Evolutionary conservation across 2,797 vertebrate genomes (phyloP), one percentile per base, ranked within the genome.

Genomic region (Pangasius djambal): DNA sequence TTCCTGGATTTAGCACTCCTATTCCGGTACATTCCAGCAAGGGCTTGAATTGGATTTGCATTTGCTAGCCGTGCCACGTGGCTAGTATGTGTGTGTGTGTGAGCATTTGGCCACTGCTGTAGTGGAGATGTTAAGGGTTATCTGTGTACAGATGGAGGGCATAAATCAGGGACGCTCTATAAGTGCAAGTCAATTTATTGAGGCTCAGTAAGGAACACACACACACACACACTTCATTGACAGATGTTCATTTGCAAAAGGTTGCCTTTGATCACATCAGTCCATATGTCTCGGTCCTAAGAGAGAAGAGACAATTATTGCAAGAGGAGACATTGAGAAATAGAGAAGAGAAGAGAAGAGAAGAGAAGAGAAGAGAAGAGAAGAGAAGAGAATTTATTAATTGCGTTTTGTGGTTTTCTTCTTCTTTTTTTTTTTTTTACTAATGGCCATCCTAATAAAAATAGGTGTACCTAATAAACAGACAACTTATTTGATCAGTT

Each of bases 161-260:
- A 78, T 91, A 91, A 93, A 93, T 92, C 89, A 87, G 82, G 82
- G 79, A 67, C 63, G 61, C 83, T 90, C 90, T 93, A 88, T 89
- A 91, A 90, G 75, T 88, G 85, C 86, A 83, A 89, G 85, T 87
- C 55, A 77, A 77, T 87, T 75, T 83, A 87, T 82, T 75, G 63
- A 72, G 52, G 50, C 50, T 63, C 40, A 63, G 50, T 72, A 55
- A 75, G 57, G 52, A 31, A 86, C 55, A 75, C 52, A 87, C 63
- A 70, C 50, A 70, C 78, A 81, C 78, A 81, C 78, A 82, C 78
- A 81, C 74, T 81, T 83, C 67, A 82, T 25, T 85, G 83, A 28
- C 75, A 89, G 85, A 86, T 89, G 90, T 88, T 90, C 84, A 85
- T 88, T 59, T 82, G 77, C 61, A 77, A 85, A 83, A 81, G 74